phyloP scores from a whole-genome alignment of 2,888 invertebrate species.

The Phengaris alcon region DNA sequence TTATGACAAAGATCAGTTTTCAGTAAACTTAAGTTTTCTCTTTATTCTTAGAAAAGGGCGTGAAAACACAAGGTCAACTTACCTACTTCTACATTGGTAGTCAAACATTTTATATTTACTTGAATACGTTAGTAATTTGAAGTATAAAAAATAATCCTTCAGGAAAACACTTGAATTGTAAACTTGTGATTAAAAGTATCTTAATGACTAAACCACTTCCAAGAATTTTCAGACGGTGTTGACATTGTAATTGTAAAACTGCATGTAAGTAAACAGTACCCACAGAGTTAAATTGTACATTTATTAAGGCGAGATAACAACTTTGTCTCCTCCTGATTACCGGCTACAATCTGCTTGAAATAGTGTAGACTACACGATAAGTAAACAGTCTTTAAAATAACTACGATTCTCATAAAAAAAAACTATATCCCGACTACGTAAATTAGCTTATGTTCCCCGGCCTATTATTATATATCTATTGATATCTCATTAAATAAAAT shows the following conservation, averaged over 20 bases:
- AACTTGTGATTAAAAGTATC: neutral
- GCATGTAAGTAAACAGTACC: neutral
- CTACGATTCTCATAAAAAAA: too few species aligned
- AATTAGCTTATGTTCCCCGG: too few species aligned
- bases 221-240: constrained; percentile 4
- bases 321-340: neutral
- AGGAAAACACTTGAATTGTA: neutral
- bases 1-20: too few species aligned
- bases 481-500: too few species aligned
- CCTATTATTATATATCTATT: too few species aligned
- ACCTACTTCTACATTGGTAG: too few species aligned
- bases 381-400: neutral
- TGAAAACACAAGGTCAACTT: too few species aligned
- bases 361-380: neutral
- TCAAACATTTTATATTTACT: too few species aligned
- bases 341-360: neutral
- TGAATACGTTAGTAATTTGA: too few species aligned
- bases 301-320: neutral
- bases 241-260: neutral
- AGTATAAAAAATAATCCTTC: neutral
- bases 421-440: too few species aligned
- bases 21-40: too few species aligned
- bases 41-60: too few species aligned
- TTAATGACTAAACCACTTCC: neutral
- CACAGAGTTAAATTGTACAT: neutral